phyloP scores from a whole-genome alignment of 1,140 invertebrate genomes.

The Anastrepha obliqua region DNA sequence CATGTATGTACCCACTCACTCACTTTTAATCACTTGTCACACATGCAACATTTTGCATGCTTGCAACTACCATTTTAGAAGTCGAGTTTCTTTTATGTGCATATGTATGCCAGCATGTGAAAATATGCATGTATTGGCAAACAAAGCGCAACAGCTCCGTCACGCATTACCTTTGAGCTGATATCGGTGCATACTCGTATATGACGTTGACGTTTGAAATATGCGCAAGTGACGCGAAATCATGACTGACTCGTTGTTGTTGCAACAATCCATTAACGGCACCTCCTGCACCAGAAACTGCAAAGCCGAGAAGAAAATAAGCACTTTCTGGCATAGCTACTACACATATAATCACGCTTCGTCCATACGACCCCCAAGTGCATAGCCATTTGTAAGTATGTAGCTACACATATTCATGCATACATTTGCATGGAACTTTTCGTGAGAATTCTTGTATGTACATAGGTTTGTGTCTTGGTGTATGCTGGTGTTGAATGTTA shows the following conservation, averaged over 20 bases:
- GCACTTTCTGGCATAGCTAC: neutral
- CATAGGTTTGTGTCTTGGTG: neutral
- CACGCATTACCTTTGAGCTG: neutral
- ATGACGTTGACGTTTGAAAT: neutral
- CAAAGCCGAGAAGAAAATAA: conserved; percentile 6
- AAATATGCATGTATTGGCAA: neutral
- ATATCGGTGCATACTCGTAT: no score
- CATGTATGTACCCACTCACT: neutral
- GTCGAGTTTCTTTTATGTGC: neutral
- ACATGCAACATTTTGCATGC: conserved; percentile 27
- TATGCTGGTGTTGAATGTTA: conserved; percentile 18
- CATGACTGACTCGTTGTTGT: conserved; percentile 7
- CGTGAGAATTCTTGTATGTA: neutral
- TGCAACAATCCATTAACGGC: conserved; percentile 11
- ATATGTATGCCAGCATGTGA: neutral
- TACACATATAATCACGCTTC: neutral
- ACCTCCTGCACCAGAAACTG: neutral
- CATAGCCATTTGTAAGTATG: neutral
- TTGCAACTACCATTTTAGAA: conserved; percentile 24
- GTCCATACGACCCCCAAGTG: neutral
- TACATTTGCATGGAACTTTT: neutral
- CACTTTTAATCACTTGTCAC: conserved; percentile 1
- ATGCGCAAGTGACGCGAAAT: neutral
- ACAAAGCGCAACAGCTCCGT: neutral
- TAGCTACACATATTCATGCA: neutral